These are phyloP conservation scores for Manis javanica DNA, from an alignment of 2,797 vertebrate genomes.

Conservation along the genomic window DNA sequence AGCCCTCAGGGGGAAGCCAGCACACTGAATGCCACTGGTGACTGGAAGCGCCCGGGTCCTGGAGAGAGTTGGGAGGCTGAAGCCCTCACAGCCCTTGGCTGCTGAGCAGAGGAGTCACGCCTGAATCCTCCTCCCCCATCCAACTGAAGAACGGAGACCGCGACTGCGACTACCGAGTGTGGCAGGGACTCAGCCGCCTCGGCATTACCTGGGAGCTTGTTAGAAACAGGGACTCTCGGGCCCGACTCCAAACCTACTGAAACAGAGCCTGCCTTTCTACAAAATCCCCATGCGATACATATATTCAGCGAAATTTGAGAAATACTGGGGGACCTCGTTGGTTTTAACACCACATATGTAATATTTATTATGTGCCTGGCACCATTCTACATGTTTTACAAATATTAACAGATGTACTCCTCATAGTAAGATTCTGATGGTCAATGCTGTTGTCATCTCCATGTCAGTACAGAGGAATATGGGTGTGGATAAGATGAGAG, in stretches of 20 bases:
- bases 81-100: background rate
- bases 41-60: background rate
- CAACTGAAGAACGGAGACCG: background rate
- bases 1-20: background rate
- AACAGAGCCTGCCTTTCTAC: background rate
- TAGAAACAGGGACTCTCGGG: background rate
- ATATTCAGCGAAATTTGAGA: background rate
- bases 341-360: background rate
- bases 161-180: too few species aligned
- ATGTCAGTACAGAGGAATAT: background rate
- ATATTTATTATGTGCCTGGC: background rate
- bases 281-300: background rate
- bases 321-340: background rate
- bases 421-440: background rate
- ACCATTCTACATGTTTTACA: background rate
- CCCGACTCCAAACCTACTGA: background rate
- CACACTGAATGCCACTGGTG: background rate
- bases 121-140: background rate
- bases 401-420: background rate
- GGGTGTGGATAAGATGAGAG: background rate
- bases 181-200: background rate
- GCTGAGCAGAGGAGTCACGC: background rate
- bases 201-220: background rate
- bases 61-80: background rate
- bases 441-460: background rate